Percentiles rank a stretch among this genome's conserved stretches.
Conservation (phyloP, 2,888 invertebrate species). For the Cephus pulcher region DNA sequence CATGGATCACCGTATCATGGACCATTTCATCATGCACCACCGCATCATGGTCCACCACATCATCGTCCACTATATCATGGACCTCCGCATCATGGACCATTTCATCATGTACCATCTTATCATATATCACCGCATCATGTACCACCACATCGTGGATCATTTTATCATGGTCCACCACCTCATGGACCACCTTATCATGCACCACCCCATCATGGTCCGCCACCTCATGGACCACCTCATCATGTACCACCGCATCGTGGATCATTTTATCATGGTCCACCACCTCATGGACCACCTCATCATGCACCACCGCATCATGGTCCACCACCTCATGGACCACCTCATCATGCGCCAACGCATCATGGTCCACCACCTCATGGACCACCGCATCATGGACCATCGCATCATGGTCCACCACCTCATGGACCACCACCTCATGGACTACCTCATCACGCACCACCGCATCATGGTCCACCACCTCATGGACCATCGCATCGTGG, state of each 20-base stretch:
- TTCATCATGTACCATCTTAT: conserved; percentile 8
- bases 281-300: too few relatives aligned
- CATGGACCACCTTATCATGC: too few relatives aligned
- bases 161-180: too few relatives aligned
- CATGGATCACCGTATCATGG: conserved; percentile 16
- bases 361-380: rapidly evolving
- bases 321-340: too few relatives aligned
- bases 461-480: background rate
- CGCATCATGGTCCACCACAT: conserved; percentile 14
- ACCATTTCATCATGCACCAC: background rate
- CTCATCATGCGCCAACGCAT: background rate
- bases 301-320: too few relatives aligned
- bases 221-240: too few relatives aligned
- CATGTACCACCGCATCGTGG: too few relatives aligned
- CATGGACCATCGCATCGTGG: conserved; percentile 10
- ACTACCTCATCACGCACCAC: background rate
- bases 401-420: background rate
- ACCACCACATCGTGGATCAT: too few relatives aligned
- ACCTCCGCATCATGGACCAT: background rate
- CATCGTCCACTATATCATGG: background rate
- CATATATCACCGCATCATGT: too few relatives aligned
- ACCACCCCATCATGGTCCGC: too few relatives aligned
- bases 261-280: too few relatives aligned
- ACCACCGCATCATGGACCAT: too few relatives aligned
- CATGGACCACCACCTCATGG: conserved; percentile 2